phyloP scores from a whole-genome alignment of 2,113 vertebrate species.

The Panthera leo region DNA sequence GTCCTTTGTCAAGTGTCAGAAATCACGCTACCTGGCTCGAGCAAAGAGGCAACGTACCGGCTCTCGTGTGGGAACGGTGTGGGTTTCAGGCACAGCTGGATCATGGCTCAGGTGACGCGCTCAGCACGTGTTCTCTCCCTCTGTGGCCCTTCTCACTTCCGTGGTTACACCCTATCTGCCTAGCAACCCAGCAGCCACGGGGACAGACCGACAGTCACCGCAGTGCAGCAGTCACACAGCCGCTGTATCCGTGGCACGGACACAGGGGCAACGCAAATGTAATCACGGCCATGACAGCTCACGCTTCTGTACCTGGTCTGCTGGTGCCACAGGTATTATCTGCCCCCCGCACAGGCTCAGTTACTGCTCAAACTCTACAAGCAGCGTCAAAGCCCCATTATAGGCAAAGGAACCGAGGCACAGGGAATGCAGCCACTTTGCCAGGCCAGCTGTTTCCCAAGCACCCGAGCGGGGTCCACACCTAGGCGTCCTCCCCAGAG shows the following conservation, averaged over 20 bases:
- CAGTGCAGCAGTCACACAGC: neutral
- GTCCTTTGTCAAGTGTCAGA: neutral
- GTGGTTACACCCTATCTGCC: neutral
- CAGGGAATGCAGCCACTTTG: neutral
- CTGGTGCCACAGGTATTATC: neutral
- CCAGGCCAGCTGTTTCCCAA: neutral
- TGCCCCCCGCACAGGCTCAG: neutral
- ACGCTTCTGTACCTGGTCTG: no score
- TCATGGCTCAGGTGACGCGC: neutral
- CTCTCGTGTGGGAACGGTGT: neutral
- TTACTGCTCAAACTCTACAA: neutral
- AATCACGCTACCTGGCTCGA: neutral
- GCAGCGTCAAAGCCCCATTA: neutral
- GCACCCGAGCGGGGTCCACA: neutral
- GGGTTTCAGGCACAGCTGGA: neutral
- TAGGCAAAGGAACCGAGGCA: neutral
- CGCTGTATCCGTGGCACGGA: rapidly evolving
- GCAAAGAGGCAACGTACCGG: neutral
- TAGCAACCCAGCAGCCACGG: neutral
- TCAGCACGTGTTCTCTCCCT: neutral
- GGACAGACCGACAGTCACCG: neutral
- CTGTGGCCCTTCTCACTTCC: neutral
- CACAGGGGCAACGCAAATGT: neutral
- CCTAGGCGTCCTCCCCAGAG: neutral
- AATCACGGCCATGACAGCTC: neutral